These are phyloP conservation scores for Spilosoma lubricipeda DNA, from an alignment of 2,888 invertebrate genomes.

Conservation along the genomic window DNA sequence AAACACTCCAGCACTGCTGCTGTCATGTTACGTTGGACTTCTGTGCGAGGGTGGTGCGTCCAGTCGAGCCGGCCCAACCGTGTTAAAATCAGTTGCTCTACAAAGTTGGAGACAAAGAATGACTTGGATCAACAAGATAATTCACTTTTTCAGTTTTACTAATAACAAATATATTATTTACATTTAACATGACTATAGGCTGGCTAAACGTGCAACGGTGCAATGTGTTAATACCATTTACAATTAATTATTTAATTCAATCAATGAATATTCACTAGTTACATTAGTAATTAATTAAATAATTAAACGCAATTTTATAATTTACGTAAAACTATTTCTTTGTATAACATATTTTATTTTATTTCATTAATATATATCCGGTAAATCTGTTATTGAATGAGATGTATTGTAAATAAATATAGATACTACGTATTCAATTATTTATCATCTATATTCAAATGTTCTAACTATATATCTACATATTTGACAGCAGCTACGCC, in stretches of 20 bases:
- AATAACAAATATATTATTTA: neutral
- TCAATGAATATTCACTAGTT: neutral
- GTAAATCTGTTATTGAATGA: neutral
- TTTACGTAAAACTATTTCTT: neutral
- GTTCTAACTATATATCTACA: neutral
- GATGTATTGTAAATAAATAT: neutral
- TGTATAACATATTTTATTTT: neutral
- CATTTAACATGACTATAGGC: neutral
- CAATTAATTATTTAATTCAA: neutral
- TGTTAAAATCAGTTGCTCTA: no score
- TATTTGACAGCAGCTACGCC: neutral
- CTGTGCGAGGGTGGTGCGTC: no score
- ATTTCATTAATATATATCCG: neutral
- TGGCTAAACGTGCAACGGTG: neutral
- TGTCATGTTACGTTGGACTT: no score
- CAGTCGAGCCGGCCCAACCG: no score
- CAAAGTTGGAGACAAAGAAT: no score
- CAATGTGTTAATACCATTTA: neutral
- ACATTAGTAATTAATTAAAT: neutral
- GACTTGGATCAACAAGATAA: neutral
- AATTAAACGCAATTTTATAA: neutral
- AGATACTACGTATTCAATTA: neutral
- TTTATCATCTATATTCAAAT: neutral
- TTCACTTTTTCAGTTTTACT: neutral
- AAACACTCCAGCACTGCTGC: no score